A percentile compares a stretch with the other conserved stretches of the same genome.
Evolutionary conservation across 2,797 vertebrate genomes (phyloP).

Genomic region (Brotula barbata): DNA sequence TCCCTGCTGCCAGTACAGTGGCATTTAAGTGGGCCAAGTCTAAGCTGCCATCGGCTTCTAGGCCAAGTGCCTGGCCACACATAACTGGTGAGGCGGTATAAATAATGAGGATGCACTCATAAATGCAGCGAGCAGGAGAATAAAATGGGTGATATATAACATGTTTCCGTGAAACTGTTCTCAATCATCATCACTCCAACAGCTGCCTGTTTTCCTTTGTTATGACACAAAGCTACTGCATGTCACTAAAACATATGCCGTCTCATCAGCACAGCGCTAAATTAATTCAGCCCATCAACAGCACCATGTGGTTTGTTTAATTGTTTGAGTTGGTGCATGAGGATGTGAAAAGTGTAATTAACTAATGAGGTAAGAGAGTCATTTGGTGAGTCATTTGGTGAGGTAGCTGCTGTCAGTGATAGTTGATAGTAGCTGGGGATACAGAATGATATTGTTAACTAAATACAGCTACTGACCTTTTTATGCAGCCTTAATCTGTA

Average conservation of each 20-base stretch:
- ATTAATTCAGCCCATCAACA: constrained; percentile 8
- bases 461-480: background rate
- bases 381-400: background rate
- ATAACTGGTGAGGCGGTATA: constrained; percentile 10
- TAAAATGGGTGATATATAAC: background rate
- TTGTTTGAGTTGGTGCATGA: constrained; percentile 5
- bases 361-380: background rate
- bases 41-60: constrained; percentile 31
- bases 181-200: constrained; percentile 9
- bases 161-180: background rate
- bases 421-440: background rate
- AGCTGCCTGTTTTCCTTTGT: constrained; percentile 15
- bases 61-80: constrained; percentile 23
- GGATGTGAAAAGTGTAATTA: background rate
- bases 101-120: constrained; percentile 4
- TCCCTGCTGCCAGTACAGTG: constrained; percentile 38
- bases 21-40: constrained; percentile 36
- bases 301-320: constrained; percentile 2
- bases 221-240: constrained; percentile 6
- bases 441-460: background rate
- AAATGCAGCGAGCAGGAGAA: constrained; percentile 14
- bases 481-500: background rate
- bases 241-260: constrained; percentile 14
- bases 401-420: background rate
- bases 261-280: constrained; percentile 11